Base-by-base conservation (phyloP, 2,888 invertebrate species). In the Tribolium freemani region DNA sequence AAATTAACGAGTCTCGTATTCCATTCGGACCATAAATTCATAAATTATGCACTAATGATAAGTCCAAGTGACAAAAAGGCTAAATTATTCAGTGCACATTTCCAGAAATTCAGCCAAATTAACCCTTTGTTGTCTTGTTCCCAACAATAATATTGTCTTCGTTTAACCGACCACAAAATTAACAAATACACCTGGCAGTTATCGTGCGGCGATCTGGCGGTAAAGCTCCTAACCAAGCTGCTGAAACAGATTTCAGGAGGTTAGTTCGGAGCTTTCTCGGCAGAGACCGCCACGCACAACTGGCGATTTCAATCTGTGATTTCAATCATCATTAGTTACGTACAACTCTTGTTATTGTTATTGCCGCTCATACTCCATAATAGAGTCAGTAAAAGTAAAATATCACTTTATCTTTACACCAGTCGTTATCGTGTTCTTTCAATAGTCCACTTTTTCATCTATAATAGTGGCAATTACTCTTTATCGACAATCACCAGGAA, bases 401-500 rank as follows among this genome's bases (percentile, higher is more conserved):
- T 8, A 10, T 48, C 16, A 13, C 48, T n/a, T n/a, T n/a, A n/a
- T n/a, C n/a, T n/a, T n/a, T n/a, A n/a, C n/a, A n/a, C 26, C 4
- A 26, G 0, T 38, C 38, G 38, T 38, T 38, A 38, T 38, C 38
- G 38, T 8, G 38, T 38, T 6, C n/a, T 10, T 8, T 46, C 20
- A 50, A 50, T 50, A 50, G 20, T 46, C 4, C 10, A 50, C 5
- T 50, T 50, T n/a, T 5, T 16, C 5, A 8, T 50, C 1, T 11
- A 1, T 48, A 51, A 50, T 13, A 16, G 38, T 31, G 54, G 64
- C 44, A 54, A 70, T 70, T 70, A 63, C 50, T 71, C 76, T 74
- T 79, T 77, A 77, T 76, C 77, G 71, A 71, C 44, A 21, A 21
- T 50, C 66, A 58, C 61, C 71, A 57, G 67, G 50, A 75, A 56